A percentile compares a stretch with the other conserved stretches of the same genome.
phyloP scores from a whole-genome alignment of 1,140 invertebrate genomes.

The Heliconius congener region DNA sequence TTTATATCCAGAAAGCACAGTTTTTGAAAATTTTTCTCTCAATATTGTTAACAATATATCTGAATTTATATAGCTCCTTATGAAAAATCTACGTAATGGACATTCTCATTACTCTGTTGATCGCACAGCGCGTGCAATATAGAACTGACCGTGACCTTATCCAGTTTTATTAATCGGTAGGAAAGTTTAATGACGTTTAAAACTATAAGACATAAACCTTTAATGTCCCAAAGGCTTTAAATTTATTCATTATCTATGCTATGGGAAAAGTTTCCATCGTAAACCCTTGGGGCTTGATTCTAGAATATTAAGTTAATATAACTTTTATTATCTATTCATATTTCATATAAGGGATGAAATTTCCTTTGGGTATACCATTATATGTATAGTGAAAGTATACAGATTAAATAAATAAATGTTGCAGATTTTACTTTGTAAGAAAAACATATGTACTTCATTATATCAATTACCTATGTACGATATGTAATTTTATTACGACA shows the following conservation, averaged over 20 bases:
- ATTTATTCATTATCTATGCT: neutral
- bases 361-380: neutral
- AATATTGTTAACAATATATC: neutral
- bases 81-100: neutral
- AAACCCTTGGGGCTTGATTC: neutral
- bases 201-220: slow-evolving; percentile 1
- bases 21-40: no score
- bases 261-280: neutral
- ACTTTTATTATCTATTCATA: neutral
- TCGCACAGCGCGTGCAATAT: neutral
- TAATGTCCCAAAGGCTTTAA: neutral
- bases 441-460: no score
- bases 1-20: no score
- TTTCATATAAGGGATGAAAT: neutral
- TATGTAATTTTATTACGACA: no score
- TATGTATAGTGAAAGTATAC: neutral
- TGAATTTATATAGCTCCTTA: neutral
- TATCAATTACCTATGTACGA: no score
- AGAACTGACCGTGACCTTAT: neutral
- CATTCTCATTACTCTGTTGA: neutral
- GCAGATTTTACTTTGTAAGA: no score
- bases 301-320: neutral
- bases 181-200: neutral
- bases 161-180: neutral
- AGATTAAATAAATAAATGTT: no score